Evolutionary conservation across 1,140 invertebrate genomes (phyloP), one percentile per base, ranked within the genome.

Genomic region (Drosophila ohnishii): DNA sequence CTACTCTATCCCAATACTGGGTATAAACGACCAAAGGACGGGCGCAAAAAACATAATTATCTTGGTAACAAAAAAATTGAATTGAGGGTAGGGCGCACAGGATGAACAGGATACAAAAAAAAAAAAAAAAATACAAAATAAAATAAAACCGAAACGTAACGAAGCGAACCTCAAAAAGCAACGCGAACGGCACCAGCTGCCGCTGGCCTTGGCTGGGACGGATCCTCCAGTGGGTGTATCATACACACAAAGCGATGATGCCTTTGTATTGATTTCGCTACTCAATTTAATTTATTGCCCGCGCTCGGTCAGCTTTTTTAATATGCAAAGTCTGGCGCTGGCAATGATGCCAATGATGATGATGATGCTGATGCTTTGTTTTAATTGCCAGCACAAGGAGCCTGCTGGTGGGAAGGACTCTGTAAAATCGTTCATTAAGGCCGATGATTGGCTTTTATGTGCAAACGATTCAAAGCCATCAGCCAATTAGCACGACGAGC

Each of bases 261-360:
- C 51, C 37, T 64, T 58, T 75, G 50, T 51, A 65, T 75, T 74
- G 70, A 62, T 65, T 74, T 75, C 59, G 53, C 40, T 58, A 75
- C 50, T 57, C 71, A 75, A 75, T 75, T 75, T 75, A 75, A 75
- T 75, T 75, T 75, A 75, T 65, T 74, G 61, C 60, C 60, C 30
- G 28, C 28, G 47, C 70, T 73, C 51, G 69, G 69, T 63, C 48
- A 63, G 58, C 69, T 63, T 74, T 74, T 74, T 63, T 73, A 73
- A 73, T 73, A 73, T 73, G 69, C 70, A 73, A 73, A 73, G 70
- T 73, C 69, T 72, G 67, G 34, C 48, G 3, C 30, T 51, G 65
- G 6, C 25, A 2, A 16, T 50, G 62, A 14, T 44, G 53, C 11
- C 13, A 39, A 44, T 63, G 58, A 50, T 60, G 51, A n/a, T 53